Conservation (phyloP, 2,888 invertebrate species). For the Cheilosia variabilis region DNA sequence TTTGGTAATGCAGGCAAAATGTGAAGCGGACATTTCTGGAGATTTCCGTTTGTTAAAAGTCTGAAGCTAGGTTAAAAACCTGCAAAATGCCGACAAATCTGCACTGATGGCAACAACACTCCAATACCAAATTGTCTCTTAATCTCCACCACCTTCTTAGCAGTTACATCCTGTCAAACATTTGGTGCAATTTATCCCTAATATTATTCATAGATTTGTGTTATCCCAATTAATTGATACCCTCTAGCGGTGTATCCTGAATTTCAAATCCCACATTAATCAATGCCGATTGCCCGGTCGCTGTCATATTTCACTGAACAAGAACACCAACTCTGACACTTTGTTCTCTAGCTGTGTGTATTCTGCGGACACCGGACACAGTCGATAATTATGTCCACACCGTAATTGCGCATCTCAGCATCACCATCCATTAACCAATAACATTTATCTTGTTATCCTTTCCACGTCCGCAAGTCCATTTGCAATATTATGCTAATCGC, state of each 20-base stretch:
- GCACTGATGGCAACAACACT: too few relatives aligned
- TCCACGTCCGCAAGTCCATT: constrained; percentile 67
- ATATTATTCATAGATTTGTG: constrained; percentile 18
- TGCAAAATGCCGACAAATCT: too few relatives aligned
- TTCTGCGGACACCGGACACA: constrained; percentile 25
- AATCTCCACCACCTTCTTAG: too few relatives aligned
- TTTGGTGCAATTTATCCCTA: background rate
- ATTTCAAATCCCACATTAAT: constrained; percentile 56
- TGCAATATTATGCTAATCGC: constrained; percentile 71
- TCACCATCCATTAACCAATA: constrained; percentile 65
- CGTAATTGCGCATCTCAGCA: constrained; percentile 71
- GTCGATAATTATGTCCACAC: constrained; percentile 66
- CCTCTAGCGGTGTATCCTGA: constrained; percentile 10
- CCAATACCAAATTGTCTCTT: too few relatives aligned
- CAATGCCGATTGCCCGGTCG: constrained; percentile 38
- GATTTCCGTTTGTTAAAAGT: too few relatives aligned
- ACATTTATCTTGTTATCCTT: constrained; percentile 71
- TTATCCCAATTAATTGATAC: constrained; percentile 34
- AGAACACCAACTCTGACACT: constrained; percentile 22
- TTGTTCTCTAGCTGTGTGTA: background rate
- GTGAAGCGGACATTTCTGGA: too few relatives aligned
- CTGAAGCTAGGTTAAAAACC: too few relatives aligned
- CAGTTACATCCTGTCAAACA: background rate
- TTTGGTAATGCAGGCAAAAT: too few relatives aligned
- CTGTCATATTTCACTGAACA: constrained; percentile 60